Evolutionary conservation across 2,797 vertebrate genomes (phyloP).

Genomic region (Mormyrops attenuatus): DNA sequence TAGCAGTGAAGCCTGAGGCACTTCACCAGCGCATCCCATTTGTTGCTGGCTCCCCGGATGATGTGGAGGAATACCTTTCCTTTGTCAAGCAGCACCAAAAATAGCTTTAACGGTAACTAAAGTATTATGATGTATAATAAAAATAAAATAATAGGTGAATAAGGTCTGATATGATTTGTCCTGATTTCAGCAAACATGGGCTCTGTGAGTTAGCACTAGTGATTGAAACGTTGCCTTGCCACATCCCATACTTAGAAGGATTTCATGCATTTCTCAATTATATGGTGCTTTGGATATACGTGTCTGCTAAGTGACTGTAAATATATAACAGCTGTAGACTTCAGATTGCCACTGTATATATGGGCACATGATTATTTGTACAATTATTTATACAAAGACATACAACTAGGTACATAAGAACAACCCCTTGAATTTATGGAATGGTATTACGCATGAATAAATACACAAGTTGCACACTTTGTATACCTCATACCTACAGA

Average conservation of each 20-base stretch:
- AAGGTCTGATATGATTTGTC: not conserved
- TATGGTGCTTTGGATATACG: not conserved
- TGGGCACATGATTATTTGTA: not conserved
- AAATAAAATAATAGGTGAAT: not conserved
- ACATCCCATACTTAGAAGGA: not conserved
- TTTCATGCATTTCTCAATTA: not conserved
- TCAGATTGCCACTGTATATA: not conserved
- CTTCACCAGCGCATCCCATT: conserved; percentile 87
- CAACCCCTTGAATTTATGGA: not conserved
- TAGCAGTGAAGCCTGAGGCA: conserved; percentile 79
- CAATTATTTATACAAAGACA: not conserved
- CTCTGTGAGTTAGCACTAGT: not conserved
- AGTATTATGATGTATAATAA: not conserved
- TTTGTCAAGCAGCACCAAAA: conserved; percentile 78
- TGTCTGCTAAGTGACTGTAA: not conserved
- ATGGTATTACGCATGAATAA: not conserved
- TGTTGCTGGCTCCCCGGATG: conserved; percentile 82
- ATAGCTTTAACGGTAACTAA: conserved; percentile 37
- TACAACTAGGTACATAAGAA: not conserved
- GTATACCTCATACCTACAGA: not conserved
- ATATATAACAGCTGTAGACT: not conserved
- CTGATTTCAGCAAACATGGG: not conserved
- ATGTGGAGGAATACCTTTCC: conserved; percentile 83
- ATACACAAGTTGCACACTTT: not conserved
- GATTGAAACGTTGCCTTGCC: not conserved